Base-by-base conservation (phyloP, 2,888 invertebrate species). In the Ormyrus nitidulus region DNA sequence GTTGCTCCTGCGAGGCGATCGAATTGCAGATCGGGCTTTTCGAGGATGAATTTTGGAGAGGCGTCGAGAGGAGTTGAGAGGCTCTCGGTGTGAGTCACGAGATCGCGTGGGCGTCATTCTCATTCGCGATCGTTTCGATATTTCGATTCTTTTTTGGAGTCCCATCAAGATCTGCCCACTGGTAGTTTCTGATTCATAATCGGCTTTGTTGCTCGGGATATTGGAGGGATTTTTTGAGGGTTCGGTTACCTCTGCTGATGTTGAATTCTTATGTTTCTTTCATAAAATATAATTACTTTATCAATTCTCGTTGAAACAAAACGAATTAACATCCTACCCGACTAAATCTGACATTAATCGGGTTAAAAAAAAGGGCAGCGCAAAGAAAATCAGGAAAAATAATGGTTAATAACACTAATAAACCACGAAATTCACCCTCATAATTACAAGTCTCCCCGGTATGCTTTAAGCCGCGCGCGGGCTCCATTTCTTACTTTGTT, bases 101-200 rank as follows among this genome's bases (percentile, higher is more conserved):
- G 44, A 9, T 59, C 5, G 73, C 61, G 73, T 78, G 61, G 78
- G 78, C 68, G 73, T 66, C 46, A n/a, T 44, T 46, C 54, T 61
- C 44, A 10, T 56, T 78, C 61, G 49, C 48, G 58, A 46, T 64
- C 54, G 11, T 34, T 44, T 1, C 56, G 65, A 77, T 51, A 13
- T 5, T 7, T 54, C 48, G 5, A 4, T 46, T 8, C 59, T 44
- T 49, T 71, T 73, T 66, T 77, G 44, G 65, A 65, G 4, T 71
- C 34, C 34, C 10, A 3, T 70, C 9, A 44, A 34, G 49, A 70
- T 49, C 56, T 58, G 58, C 44, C 54, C 64, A 70, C 70, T 49
- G 6, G 9, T 62, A 49, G 59, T 71, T 65, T 59, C 64, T 73
- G 49, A 78, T 68, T 54, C 72, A 68, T 56, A 56, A 61, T 65